These are phyloP conservation scores for Anodontia alba DNA, from an alignment of 2,888 invertebrate genomes.

Conservation along the genomic window DNA sequence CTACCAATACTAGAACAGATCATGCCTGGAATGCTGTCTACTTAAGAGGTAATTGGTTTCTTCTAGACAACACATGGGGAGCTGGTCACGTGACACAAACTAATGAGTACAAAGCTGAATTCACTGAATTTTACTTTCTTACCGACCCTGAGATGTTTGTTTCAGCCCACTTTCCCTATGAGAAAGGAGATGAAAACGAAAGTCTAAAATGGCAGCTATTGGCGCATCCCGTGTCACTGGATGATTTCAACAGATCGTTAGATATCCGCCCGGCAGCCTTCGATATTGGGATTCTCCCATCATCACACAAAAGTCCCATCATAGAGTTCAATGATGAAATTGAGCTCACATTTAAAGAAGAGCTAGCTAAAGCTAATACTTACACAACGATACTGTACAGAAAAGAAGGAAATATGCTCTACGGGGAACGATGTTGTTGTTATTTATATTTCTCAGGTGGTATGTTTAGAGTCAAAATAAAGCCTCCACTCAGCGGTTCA, in stretches of 20 bases:
- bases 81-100: constrained; percentile 40
- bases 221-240: constrained; percentile 34
- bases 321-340: constrained; percentile 15
- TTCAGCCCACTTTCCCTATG: constrained; percentile 33
- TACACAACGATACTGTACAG: not conserved
- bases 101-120: constrained; percentile 24
- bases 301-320: constrained; percentile 5
- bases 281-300: constrained; percentile 18
- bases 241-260: constrained; percentile 36
- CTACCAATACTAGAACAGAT: constrained; percentile 22
- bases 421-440: not conserved
- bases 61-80: constrained; percentile 63
- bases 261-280: constrained; percentile 19
- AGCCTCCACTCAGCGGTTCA: constrained; percentile 29
- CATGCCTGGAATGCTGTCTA: constrained; percentile 64
- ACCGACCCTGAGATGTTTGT: constrained; percentile 43
- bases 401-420: not conserved
- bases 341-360: constrained; percentile 8
- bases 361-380: not conserved
- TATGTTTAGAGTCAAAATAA: constrained; percentile 22
- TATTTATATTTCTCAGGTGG: constrained; percentile 10
- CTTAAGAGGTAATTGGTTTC: constrained; percentile 43
- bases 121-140: constrained; percentile 46
- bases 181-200: constrained; percentile 7
- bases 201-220: constrained; percentile 45